phyloP scores from a whole-genome alignment of 2,797 vertebrate species.

The Sebastes trivittatus region DNA sequence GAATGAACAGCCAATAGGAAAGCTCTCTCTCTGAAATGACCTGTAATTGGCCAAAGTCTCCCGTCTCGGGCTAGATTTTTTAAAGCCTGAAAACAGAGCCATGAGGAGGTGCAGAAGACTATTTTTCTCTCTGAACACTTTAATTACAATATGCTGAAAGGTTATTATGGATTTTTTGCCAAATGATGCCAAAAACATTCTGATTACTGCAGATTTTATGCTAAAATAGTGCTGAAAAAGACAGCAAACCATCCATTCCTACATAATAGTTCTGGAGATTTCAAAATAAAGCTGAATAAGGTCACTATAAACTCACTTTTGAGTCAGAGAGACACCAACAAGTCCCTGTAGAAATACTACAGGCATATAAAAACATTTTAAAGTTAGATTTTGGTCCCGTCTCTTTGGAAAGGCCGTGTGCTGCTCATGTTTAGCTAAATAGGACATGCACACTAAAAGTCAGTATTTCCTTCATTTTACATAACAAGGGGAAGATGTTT shows the following conservation, averaged over 20 bases:
- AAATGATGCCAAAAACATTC: no score
- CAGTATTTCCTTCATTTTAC: not conserved
- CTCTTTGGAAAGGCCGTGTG: not conserved
- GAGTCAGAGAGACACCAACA: not conserved
- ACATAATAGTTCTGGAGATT: not conserved
- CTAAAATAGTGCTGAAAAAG: not conserved
- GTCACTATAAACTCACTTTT: constrained; percentile 11
- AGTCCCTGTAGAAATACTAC: constrained; percentile 8
- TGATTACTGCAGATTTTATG: no score
- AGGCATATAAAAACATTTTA: not conserved
- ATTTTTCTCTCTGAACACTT: no score
- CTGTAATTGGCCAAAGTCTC: no score
- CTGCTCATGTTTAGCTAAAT: not conserved
- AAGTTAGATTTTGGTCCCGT: not conserved
- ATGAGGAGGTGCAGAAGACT: no score
- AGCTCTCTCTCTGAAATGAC: no score
- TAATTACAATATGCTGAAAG: no score
- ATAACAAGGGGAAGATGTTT: not conserved
- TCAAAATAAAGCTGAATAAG: constrained; percentile 39
- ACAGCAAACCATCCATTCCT: constrained; percentile 10
- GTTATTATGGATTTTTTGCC: no score
- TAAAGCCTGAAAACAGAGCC: no score
- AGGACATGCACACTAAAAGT: not conserved
- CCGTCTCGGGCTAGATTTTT: no score
- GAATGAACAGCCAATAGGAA: no score